A percentile compares a stretch with the other conserved stretches of the same genome.
These are phyloP conservation scores for Dicrostonyx torquatus DNA, from an alignment of 2,797 vertebrate species.

Conservation along the genomic window DNA sequence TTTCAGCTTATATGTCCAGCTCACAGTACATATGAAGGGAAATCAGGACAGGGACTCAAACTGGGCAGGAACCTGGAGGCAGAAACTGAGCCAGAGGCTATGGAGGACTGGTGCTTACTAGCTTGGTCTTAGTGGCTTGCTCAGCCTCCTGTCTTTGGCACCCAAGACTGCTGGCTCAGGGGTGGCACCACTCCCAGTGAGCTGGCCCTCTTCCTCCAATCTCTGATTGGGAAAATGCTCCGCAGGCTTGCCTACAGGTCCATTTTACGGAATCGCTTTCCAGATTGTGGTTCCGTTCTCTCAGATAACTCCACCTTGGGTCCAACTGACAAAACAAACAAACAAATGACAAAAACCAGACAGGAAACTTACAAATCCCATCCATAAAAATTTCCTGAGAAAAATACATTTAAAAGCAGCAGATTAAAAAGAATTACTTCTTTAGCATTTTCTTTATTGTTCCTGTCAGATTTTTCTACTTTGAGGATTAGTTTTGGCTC, in stretches of 20 bases:
- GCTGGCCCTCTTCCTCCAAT: background rate
- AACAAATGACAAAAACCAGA: background rate
- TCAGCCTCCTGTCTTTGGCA: background rate
- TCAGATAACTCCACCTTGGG: background rate
- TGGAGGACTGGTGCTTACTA: no score
- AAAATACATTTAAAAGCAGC: background rate
- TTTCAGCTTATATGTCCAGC: background rate
- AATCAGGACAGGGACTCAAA: background rate
- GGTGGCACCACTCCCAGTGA: background rate
- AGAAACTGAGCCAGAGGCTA: background rate
- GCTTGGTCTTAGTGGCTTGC: background rate
- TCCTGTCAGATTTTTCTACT: background rate
- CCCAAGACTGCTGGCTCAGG: background rate
- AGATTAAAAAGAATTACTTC: background rate
- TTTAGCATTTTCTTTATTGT: background rate
- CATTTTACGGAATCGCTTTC: background rate
- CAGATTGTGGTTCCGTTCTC: background rate
- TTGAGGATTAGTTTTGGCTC: background rate
- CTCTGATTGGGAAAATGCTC: background rate
- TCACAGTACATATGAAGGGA: background rate
- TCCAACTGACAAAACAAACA: background rate
- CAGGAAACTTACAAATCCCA: background rate
- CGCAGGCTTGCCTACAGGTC: background rate
- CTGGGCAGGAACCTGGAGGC: background rate
- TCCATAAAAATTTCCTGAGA: background rate